Evolutionary conservation across 1,140 invertebrate genomes (phyloP), one percentile per base, ranked within the genome.

Genomic region (Zaprionus gabonicus): DNA sequence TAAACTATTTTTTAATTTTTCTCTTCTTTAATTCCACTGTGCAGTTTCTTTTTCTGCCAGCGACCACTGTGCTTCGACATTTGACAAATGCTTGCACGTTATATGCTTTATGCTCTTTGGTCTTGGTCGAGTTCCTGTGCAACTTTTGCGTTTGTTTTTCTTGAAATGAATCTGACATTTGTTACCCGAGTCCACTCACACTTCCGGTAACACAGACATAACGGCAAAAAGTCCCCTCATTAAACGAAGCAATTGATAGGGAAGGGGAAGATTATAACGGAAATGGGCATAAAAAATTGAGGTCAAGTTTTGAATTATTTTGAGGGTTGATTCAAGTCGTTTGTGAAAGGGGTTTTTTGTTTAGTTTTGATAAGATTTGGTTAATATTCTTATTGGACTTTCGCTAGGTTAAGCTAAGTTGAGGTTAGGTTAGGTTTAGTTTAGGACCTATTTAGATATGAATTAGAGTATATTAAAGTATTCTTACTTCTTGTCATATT

Each of bases 241-340:
- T 51, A 51, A 20, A 51, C 46, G 46, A 10, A 34, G 31, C 46
- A 51, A 51, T 51, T 25, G 46, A 51, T 51, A n/a, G 38, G 15
- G 15, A 41, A 4, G 28, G 28, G 28, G 28, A 6, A 20, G 46
- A 10, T 12, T n/a, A 51, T 25, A 12, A 25, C 41, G 41, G 41
- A 51, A 51, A 51, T 20, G 46, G 20, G 46, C 20, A 51, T 51
- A 23, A 51, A 51, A 23, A 25, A 51, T 51, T 51, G 20, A 25
- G 46, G 46, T 51, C 46, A 51, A 25, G 10, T 51, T 51, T 51
- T 51, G 20, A 51, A 51, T 51, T 23, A 51, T 51, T 17, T 51
- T 51, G 20, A 3, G n/a, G 20, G n/a, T 20, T 20, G 17, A 0
- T 17, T 49, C 3, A 23, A 12, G 44, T 49, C 17, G 4, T 41